A percentile compares a stretch with the other conserved stretches of the same genome.
Conservation (phyloP, 1,140 invertebrate genomes). For the Calliphora vicina region DNA sequence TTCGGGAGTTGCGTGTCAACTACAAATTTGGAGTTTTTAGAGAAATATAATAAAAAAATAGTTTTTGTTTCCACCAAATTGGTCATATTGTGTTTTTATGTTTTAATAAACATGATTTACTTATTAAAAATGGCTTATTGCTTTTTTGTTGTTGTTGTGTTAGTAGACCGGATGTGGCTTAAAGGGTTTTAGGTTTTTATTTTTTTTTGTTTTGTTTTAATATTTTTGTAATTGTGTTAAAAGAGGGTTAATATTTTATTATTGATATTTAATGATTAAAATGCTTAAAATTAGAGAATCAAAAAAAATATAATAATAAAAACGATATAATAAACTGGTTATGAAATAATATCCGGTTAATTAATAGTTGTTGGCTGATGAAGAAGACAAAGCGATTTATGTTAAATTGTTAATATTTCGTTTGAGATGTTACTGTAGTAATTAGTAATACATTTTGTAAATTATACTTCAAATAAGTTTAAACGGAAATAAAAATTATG, state of each 20-base stretch:
- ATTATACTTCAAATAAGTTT: neutral
- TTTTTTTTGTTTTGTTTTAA: too few relatives aligned
- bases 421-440: neutral
- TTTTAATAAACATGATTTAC: constrained; percentile 11
- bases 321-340: neutral
- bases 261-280: constrained; percentile 7
- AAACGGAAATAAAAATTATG: neutral
- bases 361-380: neutral
- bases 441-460: neutral
- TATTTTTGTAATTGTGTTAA: neutral
- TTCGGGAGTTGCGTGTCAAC: neutral
- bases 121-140: neutral
- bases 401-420: neutral
- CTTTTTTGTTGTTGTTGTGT: neutral
- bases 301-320: neutral
- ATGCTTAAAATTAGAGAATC: neutral
- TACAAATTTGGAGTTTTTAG: neutral
- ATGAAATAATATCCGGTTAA: constrained; percentile 6
- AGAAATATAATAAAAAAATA: too few relatives aligned
- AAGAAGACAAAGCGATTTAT: neutral
- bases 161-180: neutral
- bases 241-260: constrained; percentile 7
- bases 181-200: neutral
- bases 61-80: neutral
- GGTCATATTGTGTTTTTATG: neutral